Evolutionary conservation across 2,888 invertebrate genomes (phyloP).

Genomic region (Morpho deidamia): DNA sequence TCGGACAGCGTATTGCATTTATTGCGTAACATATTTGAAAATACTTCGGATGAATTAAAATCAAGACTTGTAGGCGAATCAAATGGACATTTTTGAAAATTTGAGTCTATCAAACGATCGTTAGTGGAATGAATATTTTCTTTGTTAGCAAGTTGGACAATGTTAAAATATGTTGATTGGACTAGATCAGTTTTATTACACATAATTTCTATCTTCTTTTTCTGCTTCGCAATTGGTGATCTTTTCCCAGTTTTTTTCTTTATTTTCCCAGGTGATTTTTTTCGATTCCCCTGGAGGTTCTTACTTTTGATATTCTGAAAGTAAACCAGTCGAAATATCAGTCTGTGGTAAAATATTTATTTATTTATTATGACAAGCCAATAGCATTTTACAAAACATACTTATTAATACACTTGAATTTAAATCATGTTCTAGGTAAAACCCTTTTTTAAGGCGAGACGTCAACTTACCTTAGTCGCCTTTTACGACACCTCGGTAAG

Average conservation of each 20-base stretch:
- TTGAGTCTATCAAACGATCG: slow-evolving; percentile 39
- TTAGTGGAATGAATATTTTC: slow-evolving; percentile 27
- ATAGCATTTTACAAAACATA: no score
- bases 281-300: slow-evolving; percentile 45
- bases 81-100: slow-evolving; percentile 52
- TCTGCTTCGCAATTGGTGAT: slow-evolving; percentile 56
- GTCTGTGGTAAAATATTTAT: background rate
- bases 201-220: slow-evolving; percentile 53
- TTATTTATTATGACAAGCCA: no score
- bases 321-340: background rate
- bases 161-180: slow-evolving; percentile 41
- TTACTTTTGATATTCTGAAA: slow-evolving; percentile 58
- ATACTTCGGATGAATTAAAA: slow-evolving; percentile 64
- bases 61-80: slow-evolving; percentile 50
- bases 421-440: no score
- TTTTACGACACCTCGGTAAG: no score
- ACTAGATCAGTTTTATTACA: slow-evolving; percentile 46
- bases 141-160: slow-evolving; percentile 22
- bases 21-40: slow-evolving; percentile 48
- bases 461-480: no score
- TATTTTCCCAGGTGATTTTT: slow-evolving; percentile 62
- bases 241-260: slow-evolving; percentile 56
- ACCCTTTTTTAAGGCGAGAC: no score
- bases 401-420: no score
- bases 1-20: slow-evolving; percentile 40